phyloP scores from a whole-genome alignment of 2,113 vertebrate species.

The Alouatta palliata region DNA sequence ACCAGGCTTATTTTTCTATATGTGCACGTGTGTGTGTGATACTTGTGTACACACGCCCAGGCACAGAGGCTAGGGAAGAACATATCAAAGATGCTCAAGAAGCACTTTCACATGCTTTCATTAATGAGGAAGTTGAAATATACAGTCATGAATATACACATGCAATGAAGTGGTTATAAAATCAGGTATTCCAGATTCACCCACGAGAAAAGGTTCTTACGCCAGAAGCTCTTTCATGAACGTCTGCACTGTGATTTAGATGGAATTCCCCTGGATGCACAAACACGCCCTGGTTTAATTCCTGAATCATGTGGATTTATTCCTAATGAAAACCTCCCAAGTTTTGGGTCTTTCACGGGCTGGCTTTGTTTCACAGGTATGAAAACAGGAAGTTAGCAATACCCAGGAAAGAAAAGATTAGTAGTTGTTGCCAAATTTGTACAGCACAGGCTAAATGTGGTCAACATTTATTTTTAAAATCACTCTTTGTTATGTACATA shows the following conservation, averaged over 20 bases:
- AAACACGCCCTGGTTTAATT: conserved; percentile 53
- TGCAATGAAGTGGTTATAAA: neutral
- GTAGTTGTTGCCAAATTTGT: neutral
- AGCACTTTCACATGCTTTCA: neutral
- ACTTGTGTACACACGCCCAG: fast-evolving
- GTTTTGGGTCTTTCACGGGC: neutral
- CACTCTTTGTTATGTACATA: neutral
- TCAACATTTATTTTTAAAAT: neutral
- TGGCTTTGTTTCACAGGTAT: conserved; percentile 51
- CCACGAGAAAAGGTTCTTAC: neutral
- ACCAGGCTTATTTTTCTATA: neutral
- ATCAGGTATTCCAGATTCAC: neutral
- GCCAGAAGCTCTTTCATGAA: neutral
- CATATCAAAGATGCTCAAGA: neutral
- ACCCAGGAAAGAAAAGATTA: neutral
- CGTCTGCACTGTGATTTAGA: neutral
- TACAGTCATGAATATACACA: neutral
- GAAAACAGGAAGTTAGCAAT: neutral
- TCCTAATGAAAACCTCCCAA: neutral
- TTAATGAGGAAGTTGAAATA: neutral
- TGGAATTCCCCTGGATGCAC: conserved; percentile 42
- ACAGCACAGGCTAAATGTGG: neutral
- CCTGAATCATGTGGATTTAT: conserved; percentile 10
- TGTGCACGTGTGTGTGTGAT: neutral
- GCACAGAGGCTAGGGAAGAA: neutral